Evolutionary conservation across 2,888 invertebrate genomes (phyloP), one percentile per base, ranked within the genome.

Genomic region (Antheraea yamamai): DNA sequence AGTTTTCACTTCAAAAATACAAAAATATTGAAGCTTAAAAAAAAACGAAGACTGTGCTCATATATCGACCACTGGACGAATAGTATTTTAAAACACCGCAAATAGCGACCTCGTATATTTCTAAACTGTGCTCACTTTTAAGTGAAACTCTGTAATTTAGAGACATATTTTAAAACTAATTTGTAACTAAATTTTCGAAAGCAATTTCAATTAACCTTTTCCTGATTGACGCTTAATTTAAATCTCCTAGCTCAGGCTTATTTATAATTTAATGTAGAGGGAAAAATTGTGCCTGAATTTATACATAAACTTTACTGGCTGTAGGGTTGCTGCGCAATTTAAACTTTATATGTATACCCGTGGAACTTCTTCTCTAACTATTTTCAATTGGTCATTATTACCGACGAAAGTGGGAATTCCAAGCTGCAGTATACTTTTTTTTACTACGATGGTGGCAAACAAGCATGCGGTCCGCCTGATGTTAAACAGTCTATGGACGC

Each of bases 271-370:
- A 61, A 68, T 66, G 73, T 75, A 76, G 68, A 71, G 73, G 75
- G 76, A 83, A 78, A 75, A 81, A 78, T 77, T 76, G 77, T 80
- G 73, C 61, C 73, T 70, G 70, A 77, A 79, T 77, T 81, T 76
- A 71, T 16, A 64, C 64, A 64, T 26, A 64, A 26, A 75, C 71
- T 73, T 74, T 73, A 71, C 39, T 39, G 39, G 68, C 76, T 76
- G 75, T 75, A 74, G 55, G 74, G 70, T 71, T 58, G 74, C 16
- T 35, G 4, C 39, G 16, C 30, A 30, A 4, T 30, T 66, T 66
- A 26, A 12, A 66, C 6, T 30, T 61, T 61, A n/a, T 61, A 61
- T 23, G n/a, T 16, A 55, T 14, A 1, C 3, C 14, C 2, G 26
- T 26, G 23, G 12, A 4, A 26, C 16, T 14, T 64, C 26, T 64